phyloP scores from a whole-genome alignment of 2,888 invertebrate genomes.

The Drosophila mercatorum region DNA sequence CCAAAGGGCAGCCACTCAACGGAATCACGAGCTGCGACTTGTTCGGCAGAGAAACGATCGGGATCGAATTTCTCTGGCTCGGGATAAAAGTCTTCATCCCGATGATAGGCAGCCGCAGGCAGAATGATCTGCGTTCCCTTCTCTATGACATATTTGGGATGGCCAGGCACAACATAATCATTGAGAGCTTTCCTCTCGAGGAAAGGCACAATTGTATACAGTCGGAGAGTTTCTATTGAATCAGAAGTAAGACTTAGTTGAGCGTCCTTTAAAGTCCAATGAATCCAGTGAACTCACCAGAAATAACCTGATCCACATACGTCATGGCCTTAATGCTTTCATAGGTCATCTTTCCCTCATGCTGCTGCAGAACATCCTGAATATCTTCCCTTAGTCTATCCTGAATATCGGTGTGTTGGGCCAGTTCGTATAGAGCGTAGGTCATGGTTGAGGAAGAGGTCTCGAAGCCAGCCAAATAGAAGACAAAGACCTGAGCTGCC shows the following conservation, averaged over 20 bases:
- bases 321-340: constrained; percentile 82
- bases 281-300: constrained; percentile 76
- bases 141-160: constrained; percentile 84
- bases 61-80: constrained; percentile 88
- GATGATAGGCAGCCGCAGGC: constrained; percentile 86
- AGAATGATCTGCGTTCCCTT: constrained; percentile 75
- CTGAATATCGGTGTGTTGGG: constrained; percentile 85
- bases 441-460: constrained; percentile 85
- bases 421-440: constrained; percentile 85
- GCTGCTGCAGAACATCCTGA: constrained; percentile 76
- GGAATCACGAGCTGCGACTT: constrained; percentile 85
- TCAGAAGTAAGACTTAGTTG: background rate
- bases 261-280: background rate
- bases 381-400: constrained; percentile 84
- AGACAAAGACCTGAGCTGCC: constrained; percentile 86
- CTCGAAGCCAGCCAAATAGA: constrained; percentile 86
- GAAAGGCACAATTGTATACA: constrained; percentile 86
- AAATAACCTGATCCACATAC: constrained; percentile 85
- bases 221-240: constrained; percentile 86
- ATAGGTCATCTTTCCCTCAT: constrained; percentile 84
- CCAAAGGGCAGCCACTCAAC: constrained; percentile 82
- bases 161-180: constrained; percentile 68
- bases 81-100: constrained; percentile 85
- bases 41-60: constrained; percentile 86
- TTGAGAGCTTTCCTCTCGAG: constrained; percentile 86